phyloP scores from a whole-genome alignment of 2,888 invertebrate species.

The Agonopterix subpropinquella region DNA sequence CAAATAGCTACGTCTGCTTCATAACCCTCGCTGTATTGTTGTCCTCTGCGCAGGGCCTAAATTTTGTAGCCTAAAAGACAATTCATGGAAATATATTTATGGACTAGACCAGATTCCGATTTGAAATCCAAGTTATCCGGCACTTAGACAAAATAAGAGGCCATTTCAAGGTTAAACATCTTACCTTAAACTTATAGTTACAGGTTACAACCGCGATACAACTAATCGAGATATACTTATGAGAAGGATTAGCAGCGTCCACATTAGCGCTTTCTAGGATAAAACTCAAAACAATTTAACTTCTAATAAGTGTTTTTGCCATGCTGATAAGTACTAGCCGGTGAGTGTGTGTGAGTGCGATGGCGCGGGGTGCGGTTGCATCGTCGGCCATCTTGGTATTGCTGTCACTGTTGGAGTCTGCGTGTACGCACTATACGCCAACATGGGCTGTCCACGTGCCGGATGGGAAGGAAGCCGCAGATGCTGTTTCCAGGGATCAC shows the following conservation, averaged over 20 bases:
- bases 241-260: constrained; percentile 18
- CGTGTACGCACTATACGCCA: constrained; percentile 80
- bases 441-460: constrained; percentile 92
- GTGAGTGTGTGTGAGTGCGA: constrained; percentile 61
- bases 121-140: no score
- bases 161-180: no score
- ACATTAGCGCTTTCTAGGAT: constrained; percentile 16
- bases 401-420: constrained; percentile 37
- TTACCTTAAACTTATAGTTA: constrained; percentile 3
- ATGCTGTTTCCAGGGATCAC: constrained; percentile 85
- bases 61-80: no score
- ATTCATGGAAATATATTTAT: no score
- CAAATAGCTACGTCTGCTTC: no score
- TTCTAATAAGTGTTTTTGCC: constrained; percentile 44
- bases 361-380: constrained; percentile 53
- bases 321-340: constrained; percentile 70
- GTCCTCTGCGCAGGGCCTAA: no score
- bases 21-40: no score
- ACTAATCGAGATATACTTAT: constrained; percentile 11
- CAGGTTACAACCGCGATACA: constrained; percentile 6
- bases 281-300: not conserved
- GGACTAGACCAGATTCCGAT: no score
- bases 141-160: no score
- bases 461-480: constrained; percentile 80
- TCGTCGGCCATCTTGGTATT: constrained; percentile 48